phyloP scores from a whole-genome alignment of 1,140 invertebrate genomes.

The Cylas formicarius region DNA sequence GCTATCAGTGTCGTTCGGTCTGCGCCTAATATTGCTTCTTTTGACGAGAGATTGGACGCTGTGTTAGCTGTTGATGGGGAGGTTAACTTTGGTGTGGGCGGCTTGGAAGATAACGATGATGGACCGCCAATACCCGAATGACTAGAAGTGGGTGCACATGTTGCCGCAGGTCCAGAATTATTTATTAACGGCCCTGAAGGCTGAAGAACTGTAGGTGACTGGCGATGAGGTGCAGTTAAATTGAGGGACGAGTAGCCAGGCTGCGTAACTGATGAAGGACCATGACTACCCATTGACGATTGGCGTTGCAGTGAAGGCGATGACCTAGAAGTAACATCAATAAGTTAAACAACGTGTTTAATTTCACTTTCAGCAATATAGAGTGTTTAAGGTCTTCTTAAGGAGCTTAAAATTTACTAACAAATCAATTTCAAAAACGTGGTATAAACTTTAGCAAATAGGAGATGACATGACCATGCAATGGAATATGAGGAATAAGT shows the following conservation, averaged over 20 bases:
- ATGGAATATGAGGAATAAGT: no score
- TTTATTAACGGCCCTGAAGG: slow-evolving; percentile 39
- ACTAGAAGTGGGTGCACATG: no score
- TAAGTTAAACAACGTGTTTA: not conserved
- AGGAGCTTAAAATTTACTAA: no score
- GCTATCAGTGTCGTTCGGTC: slow-evolving; percentile 2
- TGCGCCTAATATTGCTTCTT: slow-evolving; percentile 2
- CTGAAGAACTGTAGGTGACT: slow-evolving; percentile 35
- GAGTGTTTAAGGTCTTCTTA: no score
- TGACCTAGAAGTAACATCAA: slow-evolving; percentile 6
- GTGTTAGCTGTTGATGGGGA: slow-evolving; percentile 23
- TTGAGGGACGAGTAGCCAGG: slow-evolving; percentile 34
- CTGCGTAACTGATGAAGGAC: no score
- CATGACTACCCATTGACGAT: slow-evolving; percentile 33
- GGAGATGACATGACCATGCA: no score
- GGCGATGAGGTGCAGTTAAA: slow-evolving; percentile 28
- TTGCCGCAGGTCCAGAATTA: slow-evolving; percentile 21
- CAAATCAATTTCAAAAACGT: no score
- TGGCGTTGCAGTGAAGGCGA: slow-evolving; percentile 36
- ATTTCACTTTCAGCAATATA: no score
- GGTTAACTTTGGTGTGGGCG: slow-evolving; percentile 27
- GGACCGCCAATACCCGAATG: no score
- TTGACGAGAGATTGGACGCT: slow-evolving; percentile 11
- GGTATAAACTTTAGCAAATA: no score
- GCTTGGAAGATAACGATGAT: slow-evolving; percentile 27